phyloP scores from a whole-genome alignment of 1,140 invertebrate genomes.

The Plectrocnemia conspersa region DNA sequence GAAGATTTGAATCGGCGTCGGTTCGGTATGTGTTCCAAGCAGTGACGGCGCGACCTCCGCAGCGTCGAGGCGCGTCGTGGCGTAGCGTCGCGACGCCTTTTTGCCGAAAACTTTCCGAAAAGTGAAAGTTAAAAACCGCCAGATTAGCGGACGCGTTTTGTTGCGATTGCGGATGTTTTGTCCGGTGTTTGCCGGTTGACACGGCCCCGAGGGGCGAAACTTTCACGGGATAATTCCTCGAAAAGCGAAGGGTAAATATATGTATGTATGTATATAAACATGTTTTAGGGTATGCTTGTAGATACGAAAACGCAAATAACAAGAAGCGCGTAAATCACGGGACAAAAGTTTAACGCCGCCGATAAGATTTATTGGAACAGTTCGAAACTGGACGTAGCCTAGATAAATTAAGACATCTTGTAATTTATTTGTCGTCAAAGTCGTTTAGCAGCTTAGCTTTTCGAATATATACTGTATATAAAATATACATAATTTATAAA shows the following conservation, averaged over 20 bases:
- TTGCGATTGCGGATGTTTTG: conserved; percentile 29
- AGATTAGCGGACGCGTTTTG: conserved; percentile 28
- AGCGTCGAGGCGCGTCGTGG: conserved; percentile 8
- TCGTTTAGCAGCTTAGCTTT: no score
- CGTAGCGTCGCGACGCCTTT: conserved; percentile 9
- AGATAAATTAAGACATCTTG: no score
- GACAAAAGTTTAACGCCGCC: no score
- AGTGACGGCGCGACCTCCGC: conserved; percentile 23
- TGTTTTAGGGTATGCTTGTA: no score
- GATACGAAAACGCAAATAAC: no score
- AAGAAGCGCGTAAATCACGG: no score
- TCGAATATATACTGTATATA: no score
- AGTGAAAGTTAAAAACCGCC: conserved; percentile 19
- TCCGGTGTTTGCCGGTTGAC: not conserved
- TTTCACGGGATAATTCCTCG: not conserved
- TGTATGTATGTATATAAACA: no score
- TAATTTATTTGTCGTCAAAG: no score
- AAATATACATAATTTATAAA: no score
- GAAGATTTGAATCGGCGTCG: conserved; percentile 19
- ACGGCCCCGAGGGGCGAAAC: not conserved
- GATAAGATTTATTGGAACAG: no score
- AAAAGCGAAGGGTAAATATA: conserved; percentile 1
- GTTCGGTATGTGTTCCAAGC: conserved; percentile 12
- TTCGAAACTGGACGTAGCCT: no score
- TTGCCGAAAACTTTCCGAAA: conserved; percentile 27